These are phyloP conservation scores for Notamacropus eugenii DNA, from an alignment of 2,797 vertebrate species.

Conservation along the genomic window DNA sequence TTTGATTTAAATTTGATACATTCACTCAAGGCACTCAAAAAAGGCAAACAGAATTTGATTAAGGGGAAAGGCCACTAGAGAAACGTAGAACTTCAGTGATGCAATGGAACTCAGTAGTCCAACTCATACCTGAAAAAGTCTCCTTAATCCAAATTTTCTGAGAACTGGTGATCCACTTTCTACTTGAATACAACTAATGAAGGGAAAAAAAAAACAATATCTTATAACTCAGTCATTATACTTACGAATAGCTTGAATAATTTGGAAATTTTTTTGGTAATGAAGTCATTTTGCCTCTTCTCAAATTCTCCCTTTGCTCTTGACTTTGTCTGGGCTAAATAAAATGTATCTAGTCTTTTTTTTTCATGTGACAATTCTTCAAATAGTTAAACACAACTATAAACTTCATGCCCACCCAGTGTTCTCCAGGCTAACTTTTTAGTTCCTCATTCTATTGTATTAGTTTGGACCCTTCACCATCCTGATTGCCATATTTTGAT, in stretches of 20 bases:
- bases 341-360: no score
- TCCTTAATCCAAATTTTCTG: background rate
- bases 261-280: background rate
- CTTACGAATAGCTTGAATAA: background rate
- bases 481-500: background rate
- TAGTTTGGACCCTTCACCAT: background rate
- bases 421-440: no score
- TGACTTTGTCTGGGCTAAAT: no score
- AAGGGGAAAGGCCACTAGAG: background rate
- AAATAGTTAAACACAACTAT: no score
- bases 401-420: no score
- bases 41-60: background rate
- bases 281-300: background rate
- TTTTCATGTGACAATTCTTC: no score
- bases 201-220: background rate
- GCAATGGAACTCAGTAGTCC: background rate
- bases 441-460: background rate
- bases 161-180: background rate
- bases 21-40: background rate
- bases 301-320: background rate
- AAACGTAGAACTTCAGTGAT: background rate
- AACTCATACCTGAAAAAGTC: background rate
- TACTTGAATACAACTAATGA: background rate
- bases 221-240: background rate
- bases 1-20: background rate